A percentile compares a stretch with the other conserved stretches of the same genome.
Conservation (phyloP, 2,113 vertebrate genomes). For the Archilochus colubris region DNA sequence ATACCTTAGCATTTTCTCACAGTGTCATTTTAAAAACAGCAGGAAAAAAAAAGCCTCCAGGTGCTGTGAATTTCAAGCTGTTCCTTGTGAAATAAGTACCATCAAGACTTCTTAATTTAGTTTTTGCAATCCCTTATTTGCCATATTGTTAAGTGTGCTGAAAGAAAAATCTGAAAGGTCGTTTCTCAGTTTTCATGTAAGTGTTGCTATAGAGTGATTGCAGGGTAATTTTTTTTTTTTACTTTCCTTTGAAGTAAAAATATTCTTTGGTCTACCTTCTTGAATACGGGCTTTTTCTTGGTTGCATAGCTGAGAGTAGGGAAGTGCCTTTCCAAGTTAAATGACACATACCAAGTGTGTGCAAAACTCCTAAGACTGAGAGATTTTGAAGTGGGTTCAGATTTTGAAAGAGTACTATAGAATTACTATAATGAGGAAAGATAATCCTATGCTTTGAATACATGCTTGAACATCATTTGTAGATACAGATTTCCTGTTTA, state of each 20-base stretch:
- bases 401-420: background rate
- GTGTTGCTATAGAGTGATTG: background rate
- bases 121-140: conserved; percentile 43
- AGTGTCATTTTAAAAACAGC: conserved; percentile 37
- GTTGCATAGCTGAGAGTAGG: background rate
- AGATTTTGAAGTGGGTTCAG: background rate
- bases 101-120: conserved; percentile 34
- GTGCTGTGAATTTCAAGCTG: conserved; percentile 37
- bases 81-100: conserved; percentile 27
- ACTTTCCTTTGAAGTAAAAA: background rate
- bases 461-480: background rate
- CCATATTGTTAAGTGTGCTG: background rate
- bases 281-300: background rate
- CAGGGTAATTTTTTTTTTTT: background rate
- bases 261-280: background rate
- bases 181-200: conserved; percentile 31
- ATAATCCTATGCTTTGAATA: background rate
- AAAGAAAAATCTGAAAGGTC: conserved; percentile 32
- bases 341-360: background rate
- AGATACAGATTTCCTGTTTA: background rate
- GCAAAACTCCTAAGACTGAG: background rate
- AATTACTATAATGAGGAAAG: background rate
- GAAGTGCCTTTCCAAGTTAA: background rate
- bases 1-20: conserved; percentile 1
- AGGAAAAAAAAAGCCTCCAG: conserved; percentile 34